Percentiles rank a stretch among this genome's conserved stretches.
Evolutionary conservation across 2,888 invertebrate species (phyloP).

Genomic region (Polietes domitor): DNA sequence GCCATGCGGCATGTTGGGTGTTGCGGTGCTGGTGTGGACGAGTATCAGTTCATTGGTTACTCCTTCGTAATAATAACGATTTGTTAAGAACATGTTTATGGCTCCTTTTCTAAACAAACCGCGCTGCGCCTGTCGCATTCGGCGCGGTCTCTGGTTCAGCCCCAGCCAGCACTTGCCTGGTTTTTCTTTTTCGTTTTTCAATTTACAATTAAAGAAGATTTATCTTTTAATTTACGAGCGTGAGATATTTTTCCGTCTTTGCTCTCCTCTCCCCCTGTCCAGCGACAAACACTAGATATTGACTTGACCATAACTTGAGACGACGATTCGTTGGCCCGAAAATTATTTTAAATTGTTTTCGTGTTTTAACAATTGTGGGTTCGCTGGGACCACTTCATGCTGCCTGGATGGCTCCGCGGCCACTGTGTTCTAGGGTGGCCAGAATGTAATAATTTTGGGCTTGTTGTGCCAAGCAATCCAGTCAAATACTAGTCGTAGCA

Average conservation of each 20-base stretch:
- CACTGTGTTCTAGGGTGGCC: background rate
- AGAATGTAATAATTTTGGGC: background rate
- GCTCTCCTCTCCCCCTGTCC: background rate
- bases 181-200: conserved; percentile 55
- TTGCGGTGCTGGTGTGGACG: conserved; percentile 19
- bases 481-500: background rate
- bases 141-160: background rate
- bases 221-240: conserved; percentile 66
- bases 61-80: conserved; percentile 50
- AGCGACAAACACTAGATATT: background rate
- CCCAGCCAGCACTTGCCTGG: background rate
- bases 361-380: conserved; percentile 51
- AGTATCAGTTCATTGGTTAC: conserved; percentile 33
- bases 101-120: conserved; percentile 8
- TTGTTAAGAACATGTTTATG: conserved; percentile 60
- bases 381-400: background rate
- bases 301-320: background rate
- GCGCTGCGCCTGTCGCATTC: background rate
- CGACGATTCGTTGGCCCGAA: conserved; percentile 28
- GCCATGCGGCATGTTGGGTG: conserved; percentile 1
- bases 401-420: background rate
- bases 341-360: conserved; percentile 66
- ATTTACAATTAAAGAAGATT: conserved; percentile 65
- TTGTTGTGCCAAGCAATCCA: background rate
- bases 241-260: conserved; percentile 60